Evolutionary conservation across 2,113 vertebrate genomes (phyloP).

Genomic region (Hippocampus mohnikei): DNA sequence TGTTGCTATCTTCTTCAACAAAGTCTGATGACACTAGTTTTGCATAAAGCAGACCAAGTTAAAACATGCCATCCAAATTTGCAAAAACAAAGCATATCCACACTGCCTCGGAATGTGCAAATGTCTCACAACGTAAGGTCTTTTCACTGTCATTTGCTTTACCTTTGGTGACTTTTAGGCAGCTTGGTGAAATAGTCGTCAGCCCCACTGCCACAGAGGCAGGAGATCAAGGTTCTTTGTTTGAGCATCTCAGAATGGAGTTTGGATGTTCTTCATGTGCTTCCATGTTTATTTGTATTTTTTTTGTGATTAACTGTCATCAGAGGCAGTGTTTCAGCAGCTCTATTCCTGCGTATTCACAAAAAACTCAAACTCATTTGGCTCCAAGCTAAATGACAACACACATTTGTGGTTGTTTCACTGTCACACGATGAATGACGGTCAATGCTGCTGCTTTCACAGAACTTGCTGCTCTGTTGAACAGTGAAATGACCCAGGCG

Average conservation of each 20-base stretch:
- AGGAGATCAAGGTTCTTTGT: background rate
- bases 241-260: too few species aligned
- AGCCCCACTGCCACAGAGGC: background rate
- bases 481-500: constrained; percentile 70
- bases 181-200: background rate
- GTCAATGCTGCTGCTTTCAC: constrained; percentile 52
- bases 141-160: constrained; percentile 10
- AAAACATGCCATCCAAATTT: background rate
- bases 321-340: too few species aligned
- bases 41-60: background rate
- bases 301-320: too few species aligned
- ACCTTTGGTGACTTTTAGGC: constrained; percentile 24
- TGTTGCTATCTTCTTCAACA: too few species aligned
- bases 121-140: too few species aligned
- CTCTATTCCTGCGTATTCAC: too few species aligned
- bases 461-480: constrained; percentile 68
- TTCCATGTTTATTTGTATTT: background rate
- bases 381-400: too few species aligned
- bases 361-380: too few species aligned
- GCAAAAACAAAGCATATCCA: background rate
- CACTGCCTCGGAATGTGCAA: background rate
- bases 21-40: too few species aligned
- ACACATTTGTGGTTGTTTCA: constrained; percentile 67
- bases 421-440: constrained; percentile 60
- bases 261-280: too few species aligned